Evolutionary conservation across 2,113 vertebrate species (phyloP), one percentile per base, ranked within the genome.

Genomic region (Neotoma lepida): DNA sequence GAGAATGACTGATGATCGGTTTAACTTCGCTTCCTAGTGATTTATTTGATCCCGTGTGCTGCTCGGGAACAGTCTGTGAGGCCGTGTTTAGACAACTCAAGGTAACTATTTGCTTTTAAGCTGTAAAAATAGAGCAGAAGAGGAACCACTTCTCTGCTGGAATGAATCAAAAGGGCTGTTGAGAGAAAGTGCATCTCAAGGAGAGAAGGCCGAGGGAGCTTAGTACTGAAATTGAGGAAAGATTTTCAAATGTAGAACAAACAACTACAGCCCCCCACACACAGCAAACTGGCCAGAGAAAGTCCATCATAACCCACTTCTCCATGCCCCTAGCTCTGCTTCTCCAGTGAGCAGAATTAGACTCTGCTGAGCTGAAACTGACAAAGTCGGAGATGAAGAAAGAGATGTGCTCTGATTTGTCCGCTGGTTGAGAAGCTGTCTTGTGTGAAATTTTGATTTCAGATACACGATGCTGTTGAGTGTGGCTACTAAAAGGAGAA

Each of bases 21-120:
- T 76, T 73, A 74, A 58, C 73, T 56, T 86, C 30, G 22, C 87
- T 95, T 95, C 82, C 39, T 6, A 41, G 80, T 81, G 88, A 77
- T 96, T 81, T 77, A 88, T 96, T 93, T 90, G 84, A 84, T 94
- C 51, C 86, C 74, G 76, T 66, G 24, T 91, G 58, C 10, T 96
- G 41, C 84, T 88, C 66, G 51, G 77, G 54, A 88, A 70, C 66
- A 95, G 82, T 51, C 44, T 71, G 66, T 73, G 74, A 90, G 51
- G 63, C 30, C 76, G 77, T 89, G 73, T 93, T 63, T 89, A 89
- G 93, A 97, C 70, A 93, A 94, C 39, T 87, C 93, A 93, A 89
- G 93, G 87, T 81, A 96, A 93, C 93, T 96, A 86, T 94, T 96
- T 96, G 92, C 93, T 97, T 97, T 96, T 91, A 93, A 94, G 93